Percentiles rank a stretch among this genome's conserved stretches.
These are phyloP conservation scores for Sturnus vulgaris DNA, from an alignment of 2,113 vertebrate species.

Conservation along the genomic window DNA sequence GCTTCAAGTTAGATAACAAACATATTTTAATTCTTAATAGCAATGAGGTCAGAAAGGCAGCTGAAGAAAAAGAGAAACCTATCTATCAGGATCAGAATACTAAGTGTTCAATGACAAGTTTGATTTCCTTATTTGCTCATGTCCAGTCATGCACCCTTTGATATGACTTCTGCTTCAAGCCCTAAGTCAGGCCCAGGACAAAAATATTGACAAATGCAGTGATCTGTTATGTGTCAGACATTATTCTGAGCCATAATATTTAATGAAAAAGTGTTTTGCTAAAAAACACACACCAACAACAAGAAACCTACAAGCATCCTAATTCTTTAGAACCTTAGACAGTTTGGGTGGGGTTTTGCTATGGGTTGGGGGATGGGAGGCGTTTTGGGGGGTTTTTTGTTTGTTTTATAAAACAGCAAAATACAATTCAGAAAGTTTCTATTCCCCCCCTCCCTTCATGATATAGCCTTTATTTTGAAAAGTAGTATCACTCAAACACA, in stretches of 20 bases:
- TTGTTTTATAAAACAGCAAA: not conserved
- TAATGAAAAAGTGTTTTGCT: not conserved
- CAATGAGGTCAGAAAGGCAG: not conserved
- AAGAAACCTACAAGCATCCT: not conserved
- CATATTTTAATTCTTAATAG: not conserved
- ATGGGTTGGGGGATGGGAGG: fast-evolving
- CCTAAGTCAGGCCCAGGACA: not conserved
- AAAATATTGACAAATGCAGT: not conserved
- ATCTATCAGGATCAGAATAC: not conserved
- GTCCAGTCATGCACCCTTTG: not conserved
- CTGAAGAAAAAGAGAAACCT: not conserved
- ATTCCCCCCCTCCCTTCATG: fast-evolving
- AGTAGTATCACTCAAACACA: not conserved
- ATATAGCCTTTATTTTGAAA: not conserved
- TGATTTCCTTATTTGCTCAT: not conserved
- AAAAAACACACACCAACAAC: not conserved
- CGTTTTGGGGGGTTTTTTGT: fast-evolving
- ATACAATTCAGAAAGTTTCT: not conserved
- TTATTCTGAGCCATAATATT: not conserved
- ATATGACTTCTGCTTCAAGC: not conserved
- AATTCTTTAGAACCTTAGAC: not conserved
- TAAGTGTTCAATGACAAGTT: not conserved
- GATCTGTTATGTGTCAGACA: not conserved
- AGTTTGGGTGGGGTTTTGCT: not conserved
- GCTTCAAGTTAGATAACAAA: not conserved